Evolutionary conservation across 2,797 vertebrate species (phyloP).

Genomic region (Lates japonicus): DNA sequence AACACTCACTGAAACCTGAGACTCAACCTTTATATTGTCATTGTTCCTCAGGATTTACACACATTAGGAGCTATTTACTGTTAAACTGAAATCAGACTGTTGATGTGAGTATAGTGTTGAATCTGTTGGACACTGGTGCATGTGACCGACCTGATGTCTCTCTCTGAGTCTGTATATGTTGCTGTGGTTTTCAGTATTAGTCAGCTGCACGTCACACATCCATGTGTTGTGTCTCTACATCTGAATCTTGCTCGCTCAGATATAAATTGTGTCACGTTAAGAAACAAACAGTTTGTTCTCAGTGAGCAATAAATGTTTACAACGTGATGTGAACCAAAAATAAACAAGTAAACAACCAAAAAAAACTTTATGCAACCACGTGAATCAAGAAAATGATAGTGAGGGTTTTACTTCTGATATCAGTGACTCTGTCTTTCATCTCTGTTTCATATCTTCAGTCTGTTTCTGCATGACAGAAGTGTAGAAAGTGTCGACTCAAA

Average conservation of each 20-base stretch:
- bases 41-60: too few relatives aligned
- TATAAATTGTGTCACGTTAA: too few relatives aligned
- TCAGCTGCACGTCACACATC: background rate
- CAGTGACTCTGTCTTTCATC: conserved; percentile 7
- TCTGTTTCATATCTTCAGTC: background rate
- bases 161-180: background rate
- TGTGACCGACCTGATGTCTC: background rate
- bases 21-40: too few relatives aligned
- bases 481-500: background rate
- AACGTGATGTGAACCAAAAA: too few relatives aligned
- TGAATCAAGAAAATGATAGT: background rate
- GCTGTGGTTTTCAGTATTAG: background rate
- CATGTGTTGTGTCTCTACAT: background rate
- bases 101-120: too few relatives aligned
- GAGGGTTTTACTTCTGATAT: background rate
- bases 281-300: too few relatives aligned
- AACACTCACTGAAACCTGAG: too few relatives aligned
- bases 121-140: background rate
- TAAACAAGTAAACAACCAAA: too few relatives aligned
- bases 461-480: conserved; percentile 40
- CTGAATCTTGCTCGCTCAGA: background rate
- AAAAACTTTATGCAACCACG: too few relatives aligned
- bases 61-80: too few relatives aligned
- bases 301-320: too few relatives aligned
- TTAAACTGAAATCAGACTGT: too few relatives aligned